Base-by-base conservation (phyloP, 2,888 invertebrate genomes). In the Embidobia sp. region DNA sequence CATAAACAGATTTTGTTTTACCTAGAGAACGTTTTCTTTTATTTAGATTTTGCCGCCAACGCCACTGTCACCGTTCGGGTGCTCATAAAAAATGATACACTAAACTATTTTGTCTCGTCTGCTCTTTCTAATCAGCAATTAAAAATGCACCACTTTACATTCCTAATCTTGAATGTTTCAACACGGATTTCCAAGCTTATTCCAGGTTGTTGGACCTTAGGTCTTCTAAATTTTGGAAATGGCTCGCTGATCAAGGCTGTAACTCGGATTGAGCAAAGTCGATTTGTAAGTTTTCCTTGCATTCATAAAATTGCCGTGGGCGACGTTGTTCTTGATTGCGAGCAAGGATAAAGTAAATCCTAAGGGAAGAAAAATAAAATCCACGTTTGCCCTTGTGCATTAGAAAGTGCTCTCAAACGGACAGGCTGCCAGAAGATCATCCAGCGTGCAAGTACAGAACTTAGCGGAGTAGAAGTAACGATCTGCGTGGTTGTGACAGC, bases 401-500 rank as follows among this genome's bases (percentile, higher is more conserved):
- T 84, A 83, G 82, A 84, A 84, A 83, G 76, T 80, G 81, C 80
- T 85, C 79, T 70, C 78, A 81, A 82, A 79, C 79, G 81, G 80
- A 84, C 82, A 81, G 81, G 79, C 80, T 80, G 82, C 79, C 81
- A 77, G 83, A 85, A 85, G 85, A 84, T 86, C 83, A 84, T 84
- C 83, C 82, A 64, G 79, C 72, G 76, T 55, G 74, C 61, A 74
- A 79, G 82, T 73, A 78, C 57, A 80, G 82, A 83, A 83, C 79
- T 83, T 82, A 82, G 79, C 83, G 79, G 81, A 81, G 86, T 84
- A 84, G 85, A 86, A 85, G 84, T 86, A 86, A 86, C 85, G 82
- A 85, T 80, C 83, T 81, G 84, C 78, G 83, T 85, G 85, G 79
- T 85, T 81, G 83, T 85, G 85, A 85, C 85, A 85, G 85, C 81